These are phyloP conservation scores for Leptopterna dolabrata DNA, from an alignment of 2,888 invertebrate genomes.

Conservation along the genomic window DNA sequence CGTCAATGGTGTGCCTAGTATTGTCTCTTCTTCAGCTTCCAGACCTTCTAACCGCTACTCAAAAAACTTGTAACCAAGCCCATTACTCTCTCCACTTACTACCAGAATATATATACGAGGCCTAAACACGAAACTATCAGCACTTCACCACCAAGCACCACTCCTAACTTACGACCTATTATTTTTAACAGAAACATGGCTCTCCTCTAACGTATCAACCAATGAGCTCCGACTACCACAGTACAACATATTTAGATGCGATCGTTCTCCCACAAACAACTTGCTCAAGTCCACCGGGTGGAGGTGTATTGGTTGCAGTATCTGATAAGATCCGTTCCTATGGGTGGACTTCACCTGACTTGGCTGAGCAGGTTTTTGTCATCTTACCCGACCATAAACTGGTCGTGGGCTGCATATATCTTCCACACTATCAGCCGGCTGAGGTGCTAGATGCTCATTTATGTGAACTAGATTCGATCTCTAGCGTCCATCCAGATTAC, in stretches of 20 bases:
- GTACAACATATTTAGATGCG: neutral
- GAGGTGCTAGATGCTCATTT: neutral
- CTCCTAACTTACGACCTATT: neutral
- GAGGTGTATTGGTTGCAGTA: constrained; percentile 10
- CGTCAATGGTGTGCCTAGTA: neutral
- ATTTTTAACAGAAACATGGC: constrained; percentile 21
- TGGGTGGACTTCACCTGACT: neutral
- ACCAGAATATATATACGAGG: constrained; percentile 17
- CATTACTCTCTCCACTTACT: neutral
- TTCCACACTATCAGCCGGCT: neutral
- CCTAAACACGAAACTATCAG: neutral
- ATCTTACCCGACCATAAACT: neutral
- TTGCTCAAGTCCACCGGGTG: neutral
- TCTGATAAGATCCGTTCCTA: neutral
- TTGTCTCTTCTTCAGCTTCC: neutral
- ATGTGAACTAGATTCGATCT: neutral
- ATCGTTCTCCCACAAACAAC: neutral
- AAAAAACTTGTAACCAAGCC: neutral
- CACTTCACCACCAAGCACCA: neutral
- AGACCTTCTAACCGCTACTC: neutral
- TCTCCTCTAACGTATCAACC: neutral
- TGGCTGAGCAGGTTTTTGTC: neutral
- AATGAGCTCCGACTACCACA: neutral
- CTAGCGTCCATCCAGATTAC: neutral
- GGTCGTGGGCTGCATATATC: neutral